Evolutionary conservation across 1,140 invertebrate species (phyloP), one percentile per base, ranked within the genome.

Genomic region (Dermatophagoides farinae): DNA sequence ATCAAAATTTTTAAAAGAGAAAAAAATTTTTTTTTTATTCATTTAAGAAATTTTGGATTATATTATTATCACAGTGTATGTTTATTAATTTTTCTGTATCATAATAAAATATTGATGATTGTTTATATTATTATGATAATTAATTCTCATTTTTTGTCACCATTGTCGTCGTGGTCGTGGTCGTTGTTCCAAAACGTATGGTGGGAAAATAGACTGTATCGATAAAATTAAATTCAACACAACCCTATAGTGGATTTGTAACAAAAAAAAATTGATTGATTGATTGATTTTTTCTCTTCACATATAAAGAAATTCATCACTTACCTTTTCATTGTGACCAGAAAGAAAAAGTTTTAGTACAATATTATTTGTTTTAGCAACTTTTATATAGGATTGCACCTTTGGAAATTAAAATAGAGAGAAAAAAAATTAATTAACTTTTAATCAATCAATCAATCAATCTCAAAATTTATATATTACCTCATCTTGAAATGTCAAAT

Each of bases 311-410:
- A 22, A 23, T 51, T 18, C 52, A 23, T 18, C 38, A 64, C 61
- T 68, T 68, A 74, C 73, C 64, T 68, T 66, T 6, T 85, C 82
- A 61, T 87, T 88, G 71, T 93, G 88, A 18, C 89, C 89, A 62
- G 85, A 86, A 6, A 85, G 83, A 46, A 95, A 73, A 39, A 96
- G 73, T 75, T 92, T 92, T 71, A 92, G 78, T 9, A 95, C 90
- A 62, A 96, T 82, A 71, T 90, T 91, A 76, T 96, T 96, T 0
- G 86, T 92, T 76, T 95, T 93, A 1, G 84, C 81, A 54, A 93
- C 82, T 76, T 86, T 86, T 6, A 93, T 72, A 44, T 92, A 76
- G 67, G 83, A 82, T 57, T 79, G 75, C 59, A 89, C 80, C 87
- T 93, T 31, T 31, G 31, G 2, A 61, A 68, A 61, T 64, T 61